Conservation (phyloP, 2,113 vertebrate species). For the Corydoras sp. region DNA sequence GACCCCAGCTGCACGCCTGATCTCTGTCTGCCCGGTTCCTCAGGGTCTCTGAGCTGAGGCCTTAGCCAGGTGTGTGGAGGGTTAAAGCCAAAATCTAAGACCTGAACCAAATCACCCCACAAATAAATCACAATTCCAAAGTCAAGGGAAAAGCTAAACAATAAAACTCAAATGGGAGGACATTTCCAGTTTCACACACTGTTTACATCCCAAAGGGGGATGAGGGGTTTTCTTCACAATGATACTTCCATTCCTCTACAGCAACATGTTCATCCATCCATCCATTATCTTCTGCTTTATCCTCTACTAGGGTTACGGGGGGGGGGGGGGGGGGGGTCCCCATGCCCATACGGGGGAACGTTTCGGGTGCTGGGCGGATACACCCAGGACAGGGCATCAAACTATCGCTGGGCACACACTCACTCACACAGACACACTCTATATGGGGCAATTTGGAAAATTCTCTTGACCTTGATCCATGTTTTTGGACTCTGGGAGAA, state of each 20-base stretch:
- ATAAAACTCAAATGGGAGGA: constrained; percentile 28
- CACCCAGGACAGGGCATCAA: no score
- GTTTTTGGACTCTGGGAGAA: no score
- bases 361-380: no score
- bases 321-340: no score
- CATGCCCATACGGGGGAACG: no score
- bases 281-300: no score
- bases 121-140: constrained; percentile 41
- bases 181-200: constrained; percentile 36
- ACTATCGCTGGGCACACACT: no score
- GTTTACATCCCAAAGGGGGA: constrained; percentile 18
- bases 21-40: constrained; percentile 16
- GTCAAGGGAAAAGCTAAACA: constrained; percentile 32
- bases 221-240: constrained; percentile 17
- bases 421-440: no score
- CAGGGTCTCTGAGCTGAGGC: constrained; percentile 22
- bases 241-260: constrained; percentile 18
- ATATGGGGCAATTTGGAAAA: no score
- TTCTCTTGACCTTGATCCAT: no score
- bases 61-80: constrained; percentile 37
- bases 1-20: constrained; percentile 26
- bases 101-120: constrained; percentile 42
- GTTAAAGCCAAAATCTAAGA: constrained; percentile 28
- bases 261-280: no score
- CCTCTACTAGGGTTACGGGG: no score